Evolutionary conservation across 2,797 vertebrate species (phyloP), one percentile per base, ranked within the genome.

Genomic region (Gambelia wislizenii): DNA sequence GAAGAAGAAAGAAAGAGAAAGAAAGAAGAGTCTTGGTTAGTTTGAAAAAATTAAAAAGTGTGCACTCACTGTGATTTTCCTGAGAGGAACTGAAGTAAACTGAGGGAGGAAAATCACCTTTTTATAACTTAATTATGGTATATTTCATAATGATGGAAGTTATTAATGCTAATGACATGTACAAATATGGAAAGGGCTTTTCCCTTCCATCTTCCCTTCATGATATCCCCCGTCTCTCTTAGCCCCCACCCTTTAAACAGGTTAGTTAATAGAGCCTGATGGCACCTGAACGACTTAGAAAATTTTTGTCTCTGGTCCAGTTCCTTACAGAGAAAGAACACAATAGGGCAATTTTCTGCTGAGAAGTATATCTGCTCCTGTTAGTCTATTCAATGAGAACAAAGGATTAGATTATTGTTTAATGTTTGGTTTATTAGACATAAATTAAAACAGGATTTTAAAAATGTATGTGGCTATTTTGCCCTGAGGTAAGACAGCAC

Each of bases 11-110:
- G 4, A 47, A 47, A 33, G n/a, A 47, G 72, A 75, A 27, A 47
- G 6, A 42, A 44, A 44, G 22, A 36, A 85, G 67, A 30, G 25
- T 44, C 14, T 2, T 49, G 44, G 30, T 54, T 20, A 80, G 75
- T 59, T 87, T 8, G 54, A 76, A 79, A n/a, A 89, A 30, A 70
- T 85, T 70, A 70, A 47, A n/a, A 59, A 54, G n/a, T 75, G 69
- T 42, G 44, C 42, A 74, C 14, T 47, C 64, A 83, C 20, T 83
- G 16, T 76, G 52, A 44, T 25, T 78, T 77, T 84, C 75, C 22
- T 67, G 49, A 13, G 16, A 56, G 27, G 20, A 89, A 30, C 80
- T 49, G 13, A 44, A 75, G 59, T 72, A 54, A 49, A 56, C 33
- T 1, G 59, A 22, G 12, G 2, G 30, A 30, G 22, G 18, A 59